Percentiles rank a stretch among this genome's conserved stretches.
Conservation (phyloP, 2,113 vertebrate species). For the Macquaria australasica region DNA sequence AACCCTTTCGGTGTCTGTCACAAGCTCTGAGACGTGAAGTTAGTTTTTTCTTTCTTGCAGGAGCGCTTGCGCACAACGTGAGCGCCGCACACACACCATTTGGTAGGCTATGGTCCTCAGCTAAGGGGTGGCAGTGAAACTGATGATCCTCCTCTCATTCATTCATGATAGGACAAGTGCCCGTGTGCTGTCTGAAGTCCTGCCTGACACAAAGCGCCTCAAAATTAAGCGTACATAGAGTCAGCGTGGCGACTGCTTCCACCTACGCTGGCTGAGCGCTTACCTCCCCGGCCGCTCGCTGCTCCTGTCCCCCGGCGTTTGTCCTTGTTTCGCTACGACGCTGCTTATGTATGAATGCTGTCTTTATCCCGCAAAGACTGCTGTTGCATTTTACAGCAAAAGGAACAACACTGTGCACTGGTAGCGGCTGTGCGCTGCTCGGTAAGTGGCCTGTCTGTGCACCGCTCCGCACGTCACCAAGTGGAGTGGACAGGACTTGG, state of each 20-base stretch:
- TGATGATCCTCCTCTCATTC: slow-evolving; percentile 58
- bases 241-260: slow-evolving; percentile 24
- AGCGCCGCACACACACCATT: slow-evolving; percentile 64
- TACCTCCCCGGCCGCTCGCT: slow-evolving; percentile 79
- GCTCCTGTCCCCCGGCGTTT: slow-evolving; percentile 70
- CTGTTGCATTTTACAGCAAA: slow-evolving; percentile 72
- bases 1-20: slow-evolving; percentile 1
- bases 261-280: slow-evolving; percentile 59
- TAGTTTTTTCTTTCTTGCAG: slow-evolving; percentile 61
- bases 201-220: slow-evolving; percentile 38
- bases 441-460: slow-evolving; percentile 50
- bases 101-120: slow-evolving; percentile 62
- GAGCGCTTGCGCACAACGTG: slow-evolving; percentile 80
- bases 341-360: slow-evolving; percentile 68
- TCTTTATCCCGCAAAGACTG: slow-evolving; percentile 75
- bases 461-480: slow-evolving; percentile 56
- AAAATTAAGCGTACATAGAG: background rate
- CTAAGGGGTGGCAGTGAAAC: slow-evolving; percentile 62
- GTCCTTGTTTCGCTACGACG: slow-evolving; percentile 78
- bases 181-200: slow-evolving; percentile 39
- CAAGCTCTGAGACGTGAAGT: slow-evolving; percentile 55
- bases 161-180: slow-evolving; percentile 61
- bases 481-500: slow-evolving; percentile 66
- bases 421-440: slow-evolving; percentile 34
- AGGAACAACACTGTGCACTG: slow-evolving; percentile 34